Percentiles rank a stretch among this genome's conserved stretches.
phyloP scores from a whole-genome alignment of 1,140 invertebrate genomes.

The Antheraea pernyi region DNA sequence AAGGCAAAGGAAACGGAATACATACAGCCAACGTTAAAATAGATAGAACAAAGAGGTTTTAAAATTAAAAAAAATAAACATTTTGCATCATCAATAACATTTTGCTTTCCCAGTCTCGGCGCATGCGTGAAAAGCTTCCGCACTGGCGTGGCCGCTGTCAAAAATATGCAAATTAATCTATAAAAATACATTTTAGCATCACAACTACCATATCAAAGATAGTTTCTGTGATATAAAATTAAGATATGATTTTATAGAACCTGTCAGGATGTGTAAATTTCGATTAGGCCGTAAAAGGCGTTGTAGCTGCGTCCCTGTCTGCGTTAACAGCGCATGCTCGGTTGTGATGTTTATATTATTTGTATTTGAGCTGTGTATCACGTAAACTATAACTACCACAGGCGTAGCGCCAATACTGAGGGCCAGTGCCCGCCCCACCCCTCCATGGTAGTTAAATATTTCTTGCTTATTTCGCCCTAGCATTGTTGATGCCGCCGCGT shows the following conservation, averaged over 20 bases:
- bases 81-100: slow-evolving; percentile 76
- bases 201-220: slow-evolving; percentile 47
- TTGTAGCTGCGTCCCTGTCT: slow-evolving; percentile 58
- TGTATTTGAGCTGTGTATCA: slow-evolving; percentile 81
- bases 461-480: slow-evolving; percentile 80
- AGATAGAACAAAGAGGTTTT: background rate
- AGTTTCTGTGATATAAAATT: slow-evolving; percentile 34
- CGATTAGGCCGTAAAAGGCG: slow-evolving; percentile 15
- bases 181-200: slow-evolving; percentile 67
- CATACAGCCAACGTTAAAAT: background rate
- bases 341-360: slow-evolving; percentile 80
- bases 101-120: slow-evolving; percentile 37
- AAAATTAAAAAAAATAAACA: slow-evolving; percentile 66
- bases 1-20: slow-evolving; percentile 6
- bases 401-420: slow-evolving; percentile 75
- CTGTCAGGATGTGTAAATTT: slow-evolving; percentile 10
- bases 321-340: slow-evolving; percentile 66
- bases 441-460: slow-evolving; percentile 79
- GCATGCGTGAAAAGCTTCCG: slow-evolving; percentile 54
- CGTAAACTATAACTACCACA: slow-evolving; percentile 81
- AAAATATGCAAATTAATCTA: slow-evolving; percentile 77
- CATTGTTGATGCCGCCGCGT: slow-evolving; percentile 78
- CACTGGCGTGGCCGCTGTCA: slow-evolving; percentile 51
- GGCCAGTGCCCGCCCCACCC: slow-evolving; percentile 68
- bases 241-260: slow-evolving; percentile 1